phyloP scores from a whole-genome alignment of 2,113 vertebrate species.

The Daphoenositta chrysoptera region DNA sequence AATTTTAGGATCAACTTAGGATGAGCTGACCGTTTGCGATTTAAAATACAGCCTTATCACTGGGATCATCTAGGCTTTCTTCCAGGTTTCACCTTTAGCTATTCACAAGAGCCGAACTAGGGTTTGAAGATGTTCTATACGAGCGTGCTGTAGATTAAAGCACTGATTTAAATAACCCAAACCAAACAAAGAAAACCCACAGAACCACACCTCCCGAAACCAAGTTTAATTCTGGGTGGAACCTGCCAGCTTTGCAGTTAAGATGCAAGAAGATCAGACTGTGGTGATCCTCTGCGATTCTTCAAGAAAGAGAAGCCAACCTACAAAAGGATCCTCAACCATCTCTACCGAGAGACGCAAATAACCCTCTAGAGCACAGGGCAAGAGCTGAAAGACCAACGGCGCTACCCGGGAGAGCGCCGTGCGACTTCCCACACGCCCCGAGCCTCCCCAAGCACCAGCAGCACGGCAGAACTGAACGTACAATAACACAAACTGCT shows the following conservation, averaged over 20 bases:
- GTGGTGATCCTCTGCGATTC: neutral
- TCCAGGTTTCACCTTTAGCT: neutral
- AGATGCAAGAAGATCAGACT: neutral
- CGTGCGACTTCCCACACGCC: neutral
- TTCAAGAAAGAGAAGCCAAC: neutral
- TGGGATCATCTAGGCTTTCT: neutral
- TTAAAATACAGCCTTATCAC: neutral
- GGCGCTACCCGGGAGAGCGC: neutral
- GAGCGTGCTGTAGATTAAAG: neutral
- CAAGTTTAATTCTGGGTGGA: neutral
- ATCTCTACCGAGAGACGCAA: neutral
- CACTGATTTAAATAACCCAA: neutral
- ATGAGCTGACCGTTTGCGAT: fast-evolving
- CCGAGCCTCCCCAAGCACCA: neutral
- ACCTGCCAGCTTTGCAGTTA: neutral
- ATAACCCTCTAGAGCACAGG: neutral
- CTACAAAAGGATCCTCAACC: neutral
- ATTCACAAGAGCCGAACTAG: neutral
- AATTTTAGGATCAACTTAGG: neutral
- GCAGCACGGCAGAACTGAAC: neutral
- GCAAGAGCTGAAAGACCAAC: fast-evolving
- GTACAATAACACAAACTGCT: neutral
- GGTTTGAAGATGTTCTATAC: neutral
- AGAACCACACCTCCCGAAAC: neutral
- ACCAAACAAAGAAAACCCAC: neutral